Percentiles rank a stretch among this genome's conserved stretches.
Conservation (phyloP, 2,888 invertebrate genomes). For the Autographa gamma region DNA sequence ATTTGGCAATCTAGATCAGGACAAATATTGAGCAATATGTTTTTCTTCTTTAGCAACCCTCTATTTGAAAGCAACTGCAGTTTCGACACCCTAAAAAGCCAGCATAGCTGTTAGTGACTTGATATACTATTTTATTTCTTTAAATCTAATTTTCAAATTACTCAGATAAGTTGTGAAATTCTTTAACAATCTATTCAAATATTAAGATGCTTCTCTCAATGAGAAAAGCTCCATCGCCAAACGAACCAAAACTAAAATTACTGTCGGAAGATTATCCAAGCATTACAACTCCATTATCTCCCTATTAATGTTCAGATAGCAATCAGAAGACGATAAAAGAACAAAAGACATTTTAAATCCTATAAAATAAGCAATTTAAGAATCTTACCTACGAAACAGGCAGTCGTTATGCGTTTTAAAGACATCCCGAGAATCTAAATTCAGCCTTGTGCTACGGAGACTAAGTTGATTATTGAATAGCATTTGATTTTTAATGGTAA, state of each 20-base stretch:
- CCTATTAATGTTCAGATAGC: conserved; percentile 36
- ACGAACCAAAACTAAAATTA: conserved; percentile 15
- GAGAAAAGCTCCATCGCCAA: neutral
- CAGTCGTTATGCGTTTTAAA: conserved; percentile 26
- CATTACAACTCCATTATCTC: conserved; percentile 35
- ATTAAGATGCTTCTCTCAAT: neutral
- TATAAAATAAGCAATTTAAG: conserved; percentile 35
- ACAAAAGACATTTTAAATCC: conserved; percentile 35
- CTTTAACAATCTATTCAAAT: neutral
- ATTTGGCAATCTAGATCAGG: too few relatives aligned
- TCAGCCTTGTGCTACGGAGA: conserved; percentile 20
- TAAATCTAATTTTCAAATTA: neutral
- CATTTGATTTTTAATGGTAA: neutral
- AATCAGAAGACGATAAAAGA: conserved; percentile 33
- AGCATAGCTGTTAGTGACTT: too few relatives aligned
- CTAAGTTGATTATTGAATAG: neutral
- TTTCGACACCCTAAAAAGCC: too few relatives aligned
- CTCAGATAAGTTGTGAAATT: neutral
- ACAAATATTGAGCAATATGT: too few relatives aligned
- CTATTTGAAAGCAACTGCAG: too few relatives aligned
- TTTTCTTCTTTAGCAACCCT: too few relatives aligned
- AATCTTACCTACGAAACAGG: conserved; percentile 28
- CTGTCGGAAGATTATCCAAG: conserved; percentile 14
- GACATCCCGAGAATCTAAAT: conserved; percentile 29
- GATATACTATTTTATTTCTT: too few relatives aligned